Evolutionary conservation across 1,140 invertebrate species (phyloP).

Genomic region (Lepidurus packardi): DNA sequence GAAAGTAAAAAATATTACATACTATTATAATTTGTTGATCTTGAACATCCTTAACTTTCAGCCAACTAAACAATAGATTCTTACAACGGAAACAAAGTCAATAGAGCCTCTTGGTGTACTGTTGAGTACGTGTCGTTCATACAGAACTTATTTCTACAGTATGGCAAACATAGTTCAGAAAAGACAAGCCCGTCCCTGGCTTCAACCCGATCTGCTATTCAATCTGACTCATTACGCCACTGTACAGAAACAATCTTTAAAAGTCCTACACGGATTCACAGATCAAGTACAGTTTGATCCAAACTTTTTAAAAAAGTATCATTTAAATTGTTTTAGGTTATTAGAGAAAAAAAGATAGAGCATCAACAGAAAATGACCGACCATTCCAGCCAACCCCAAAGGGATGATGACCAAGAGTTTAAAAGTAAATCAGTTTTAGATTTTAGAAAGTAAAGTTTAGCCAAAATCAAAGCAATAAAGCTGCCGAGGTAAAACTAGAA

Average conservation of each 20-base stretch:
- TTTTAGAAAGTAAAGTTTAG: background rate
- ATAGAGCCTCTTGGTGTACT: too few species aligned
- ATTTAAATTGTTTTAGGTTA: background rate
- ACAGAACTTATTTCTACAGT: constrained; percentile 43
- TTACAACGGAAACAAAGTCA: too few species aligned
- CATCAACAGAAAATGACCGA: background rate
- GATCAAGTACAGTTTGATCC: constrained; percentile 50
- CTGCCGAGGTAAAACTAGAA: too few species aligned
- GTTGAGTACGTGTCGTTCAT: background rate
- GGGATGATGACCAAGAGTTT: too few species aligned
- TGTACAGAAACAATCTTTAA: constrained; percentile 55
- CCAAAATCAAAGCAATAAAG: too few species aligned
- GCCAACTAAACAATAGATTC: too few species aligned
- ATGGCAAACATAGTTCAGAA: constrained; percentile 52
- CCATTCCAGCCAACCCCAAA: background rate
- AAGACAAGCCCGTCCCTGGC: constrained; percentile 58
- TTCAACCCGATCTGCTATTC: constrained; percentile 60
- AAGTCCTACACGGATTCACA: constrained; percentile 64
- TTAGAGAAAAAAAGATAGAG: background rate
- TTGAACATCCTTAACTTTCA: too few species aligned
- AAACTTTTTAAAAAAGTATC: constrained; percentile 29
- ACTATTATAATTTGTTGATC: too few species aligned
- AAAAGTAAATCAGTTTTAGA: background rate
- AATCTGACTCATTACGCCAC: constrained; percentile 51
- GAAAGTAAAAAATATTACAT: background rate